These are phyloP conservation scores for Watersipora subatra DNA, from an alignment of 1,140 invertebrate species.

Conservation along the genomic window DNA sequence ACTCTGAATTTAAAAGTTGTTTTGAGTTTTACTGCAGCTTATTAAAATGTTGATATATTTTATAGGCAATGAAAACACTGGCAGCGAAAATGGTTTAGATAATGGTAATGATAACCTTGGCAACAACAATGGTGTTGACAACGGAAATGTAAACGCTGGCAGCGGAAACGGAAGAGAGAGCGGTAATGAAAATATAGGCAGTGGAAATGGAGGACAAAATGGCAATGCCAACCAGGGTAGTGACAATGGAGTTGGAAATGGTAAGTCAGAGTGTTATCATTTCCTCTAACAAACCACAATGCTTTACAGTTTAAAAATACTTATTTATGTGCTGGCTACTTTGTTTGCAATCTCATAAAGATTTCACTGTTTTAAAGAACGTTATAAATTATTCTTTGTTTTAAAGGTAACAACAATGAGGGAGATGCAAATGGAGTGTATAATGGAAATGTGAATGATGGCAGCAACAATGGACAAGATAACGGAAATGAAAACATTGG, in stretches of 20 bases:
- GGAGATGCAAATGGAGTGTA: not conserved
- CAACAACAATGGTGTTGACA: not conserved
- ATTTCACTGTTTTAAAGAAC: not conserved
- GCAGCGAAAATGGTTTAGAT: not conserved
- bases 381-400: not conserved
- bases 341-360: not conserved
- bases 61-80: not conserved
- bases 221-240: not conserved
- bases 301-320: not conserved
- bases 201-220: not conserved
- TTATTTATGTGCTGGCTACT: not conserved
- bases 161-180: not conserved
- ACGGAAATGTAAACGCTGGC: not conserved
- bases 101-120: not conserved
- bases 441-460: not conserved
- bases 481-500: not conserved
- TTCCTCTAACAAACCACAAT: not conserved
- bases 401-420: not conserved
- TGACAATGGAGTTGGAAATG: not conserved
- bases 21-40: no score
- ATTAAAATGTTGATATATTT: no score
- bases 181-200: not conserved
- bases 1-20: no score
- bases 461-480: not conserved
- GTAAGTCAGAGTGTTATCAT: not conserved